Conservation (phyloP, 2,888 invertebrate genomes). For the Leucania comma region DNA sequence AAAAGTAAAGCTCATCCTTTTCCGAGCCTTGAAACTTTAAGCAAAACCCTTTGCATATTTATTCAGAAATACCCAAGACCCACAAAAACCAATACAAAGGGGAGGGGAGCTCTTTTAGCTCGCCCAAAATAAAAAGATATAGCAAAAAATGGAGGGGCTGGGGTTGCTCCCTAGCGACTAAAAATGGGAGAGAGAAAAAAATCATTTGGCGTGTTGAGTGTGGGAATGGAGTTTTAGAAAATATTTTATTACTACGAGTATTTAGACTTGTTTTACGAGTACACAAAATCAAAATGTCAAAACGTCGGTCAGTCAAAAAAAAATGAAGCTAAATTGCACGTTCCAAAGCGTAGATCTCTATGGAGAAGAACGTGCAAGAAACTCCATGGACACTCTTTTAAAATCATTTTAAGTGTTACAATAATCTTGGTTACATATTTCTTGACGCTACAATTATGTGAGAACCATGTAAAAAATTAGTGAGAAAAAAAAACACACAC, state of each 20-base stretch:
- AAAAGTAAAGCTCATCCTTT: conserved; percentile 17
- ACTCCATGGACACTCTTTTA: too few species aligned
- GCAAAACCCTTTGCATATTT: conserved; percentile 31
- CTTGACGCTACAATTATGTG: too few species aligned
- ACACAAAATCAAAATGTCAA: too few species aligned
- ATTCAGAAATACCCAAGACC: conserved; percentile 30
- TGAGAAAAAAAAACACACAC: too few species aligned
- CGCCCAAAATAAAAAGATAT: conserved; percentile 55
- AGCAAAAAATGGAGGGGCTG: conserved; percentile 64
- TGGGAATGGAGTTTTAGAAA: conserved; percentile 35
- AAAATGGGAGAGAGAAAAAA: conserved; percentile 55
- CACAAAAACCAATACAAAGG: conserved; percentile 47
- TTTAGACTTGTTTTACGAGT: not conserved
- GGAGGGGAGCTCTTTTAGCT: conserved; percentile 43
- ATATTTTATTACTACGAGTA: not conserved
- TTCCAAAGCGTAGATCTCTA: too few species aligned
- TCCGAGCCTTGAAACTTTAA: conserved; percentile 27
- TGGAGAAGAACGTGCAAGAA: too few species aligned
- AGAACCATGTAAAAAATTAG: too few species aligned
- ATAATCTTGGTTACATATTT: too few species aligned
- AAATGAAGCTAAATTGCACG: too few species aligned
- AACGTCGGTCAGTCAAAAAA: too few species aligned
- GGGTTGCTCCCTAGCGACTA: conserved; percentile 60
- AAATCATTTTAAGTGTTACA: too few species aligned
- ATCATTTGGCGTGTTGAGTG: conserved; percentile 31